Evolutionary conservation across 2,113 vertebrate genomes (phyloP).

Genomic region (Pterocles gutturalis): DNA sequence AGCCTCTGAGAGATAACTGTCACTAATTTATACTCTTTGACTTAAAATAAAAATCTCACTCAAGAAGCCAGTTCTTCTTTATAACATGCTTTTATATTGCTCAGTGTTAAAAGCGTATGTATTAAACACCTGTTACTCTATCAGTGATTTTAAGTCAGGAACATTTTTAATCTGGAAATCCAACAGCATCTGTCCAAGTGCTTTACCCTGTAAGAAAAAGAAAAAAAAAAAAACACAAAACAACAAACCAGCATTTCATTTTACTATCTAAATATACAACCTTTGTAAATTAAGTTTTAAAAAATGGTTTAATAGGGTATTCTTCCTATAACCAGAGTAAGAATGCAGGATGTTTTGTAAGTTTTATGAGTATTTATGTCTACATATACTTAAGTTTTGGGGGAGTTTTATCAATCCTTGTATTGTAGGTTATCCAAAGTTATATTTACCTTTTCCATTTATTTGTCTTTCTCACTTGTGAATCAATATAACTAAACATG

Average conservation of each 20-base stretch:
- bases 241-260: neutral
- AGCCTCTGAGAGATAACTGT: conserved; percentile 12
- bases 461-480: neutral
- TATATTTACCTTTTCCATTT: neutral
- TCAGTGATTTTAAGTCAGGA: conserved; percentile 87
- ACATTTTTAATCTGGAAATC: conserved; percentile 85
- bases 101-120: neutral
- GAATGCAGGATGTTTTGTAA: neutral
- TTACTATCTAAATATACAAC: neutral
- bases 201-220: conserved; percentile 82
- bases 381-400: neutral
- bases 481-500: neutral
- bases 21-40: neutral
- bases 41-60: neutral
- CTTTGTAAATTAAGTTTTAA: neutral
- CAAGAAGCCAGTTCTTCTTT: conserved; percentile 45
- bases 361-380: neutral
- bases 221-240: neutral
- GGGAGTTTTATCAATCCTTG: neutral
- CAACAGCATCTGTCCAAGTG: conserved; percentile 89
- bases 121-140: conserved; percentile 72
- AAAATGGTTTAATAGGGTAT: neutral
- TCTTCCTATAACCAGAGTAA: neutral
- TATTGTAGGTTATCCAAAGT: neutral
- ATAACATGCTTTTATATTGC: conserved; percentile 1